phyloP scores from a whole-genome alignment of 2,113 vertebrate species.

The Galemys pyrenaicus region DNA sequence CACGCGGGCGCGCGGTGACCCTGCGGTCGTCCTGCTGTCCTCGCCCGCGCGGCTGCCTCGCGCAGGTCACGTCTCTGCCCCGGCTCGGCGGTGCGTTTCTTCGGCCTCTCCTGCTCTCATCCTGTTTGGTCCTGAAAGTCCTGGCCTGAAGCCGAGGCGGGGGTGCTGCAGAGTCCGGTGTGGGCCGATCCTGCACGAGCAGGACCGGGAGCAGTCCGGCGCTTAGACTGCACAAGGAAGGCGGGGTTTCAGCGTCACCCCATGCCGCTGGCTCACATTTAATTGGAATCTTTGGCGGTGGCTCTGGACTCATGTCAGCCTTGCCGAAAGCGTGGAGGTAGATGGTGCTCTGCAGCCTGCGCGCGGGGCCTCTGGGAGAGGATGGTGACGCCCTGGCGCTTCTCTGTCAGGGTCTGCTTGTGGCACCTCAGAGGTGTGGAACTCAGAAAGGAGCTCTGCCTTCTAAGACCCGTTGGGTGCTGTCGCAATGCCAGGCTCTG shows the following conservation, averaged over 20 bases:
- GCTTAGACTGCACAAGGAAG: not conserved
- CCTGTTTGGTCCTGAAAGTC: not conserved
- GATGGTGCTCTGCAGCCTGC: not conserved
- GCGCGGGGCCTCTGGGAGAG: not conserved
- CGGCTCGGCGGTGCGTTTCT: not conserved
- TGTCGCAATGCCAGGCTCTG: constrained; percentile 17
- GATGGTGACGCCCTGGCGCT: constrained; percentile 67
- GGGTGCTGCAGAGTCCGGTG: not conserved
- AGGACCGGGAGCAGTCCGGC: not conserved
- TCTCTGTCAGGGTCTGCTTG: constrained; percentile 34
- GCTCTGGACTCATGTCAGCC: not conserved
- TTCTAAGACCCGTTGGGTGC: not conserved
- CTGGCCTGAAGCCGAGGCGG: not conserved
- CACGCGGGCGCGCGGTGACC: not conserved
- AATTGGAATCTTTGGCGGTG: not conserved
- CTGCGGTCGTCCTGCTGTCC: not conserved
- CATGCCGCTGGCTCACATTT: not conserved
- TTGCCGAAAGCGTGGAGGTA: not conserved
- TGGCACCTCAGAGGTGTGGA: not conserved
- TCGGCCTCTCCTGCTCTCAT: not conserved
- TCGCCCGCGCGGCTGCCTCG: not conserved
- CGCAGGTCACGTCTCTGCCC: not conserved
- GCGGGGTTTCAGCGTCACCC: not conserved
- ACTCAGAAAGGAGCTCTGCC: not conserved
- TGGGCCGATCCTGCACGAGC: not conserved